Base-by-base conservation (phyloP, 2,888 invertebrate species). In the Rotaria magnacalcarata region DNA sequence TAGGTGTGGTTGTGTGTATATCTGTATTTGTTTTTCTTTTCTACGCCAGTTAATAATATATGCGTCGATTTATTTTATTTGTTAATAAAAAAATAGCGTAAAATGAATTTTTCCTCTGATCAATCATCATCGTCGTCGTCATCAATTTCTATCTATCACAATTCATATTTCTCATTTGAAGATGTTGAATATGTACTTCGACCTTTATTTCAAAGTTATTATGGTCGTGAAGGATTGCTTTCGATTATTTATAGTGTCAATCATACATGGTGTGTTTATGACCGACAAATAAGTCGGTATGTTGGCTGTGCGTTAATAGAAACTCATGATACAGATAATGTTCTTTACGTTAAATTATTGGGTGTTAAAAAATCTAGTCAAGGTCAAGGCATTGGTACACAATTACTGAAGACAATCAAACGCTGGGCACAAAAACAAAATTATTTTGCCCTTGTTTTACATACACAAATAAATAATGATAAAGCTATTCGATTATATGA, bases 1-100 rank as follows among this genome's bases (percentile, higher is more conserved):
- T 67, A 34, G 67, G 67, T 67, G 67, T 67, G 41, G 67, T 67
- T 16, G n/a, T 67, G 67, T 67, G 27, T 67, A 34, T 67, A 67
- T 67, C 34, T 34, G 67, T 67, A 67, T 67, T 24, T 67, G 34
- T 67, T 67, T 67, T 67, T 67, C 67, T 41, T 67, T 67, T 67
- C 34, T 67, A 67, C 67, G 4, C 16, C 19, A 67, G 34, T 67
- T 27, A 27, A 67, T 34, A 27, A 67, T 34, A 19, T 34, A 41
- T 14, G 19, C 27, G 67, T 67, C 67, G 19, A 41, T 67, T 67
- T 67, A 27, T 67, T 67, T 67, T 67, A 4, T 27, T 67, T 67
- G 67, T 67, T 67, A 16, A 67, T 27, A 34, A 34, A 27, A 67
- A 67, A 54, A 21, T 16, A 67, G 19, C 16, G 0, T 1, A 67